Evolutionary conservation across 2,888 invertebrate species (phyloP).

Genomic region (Tillus elongatus): DNA sequence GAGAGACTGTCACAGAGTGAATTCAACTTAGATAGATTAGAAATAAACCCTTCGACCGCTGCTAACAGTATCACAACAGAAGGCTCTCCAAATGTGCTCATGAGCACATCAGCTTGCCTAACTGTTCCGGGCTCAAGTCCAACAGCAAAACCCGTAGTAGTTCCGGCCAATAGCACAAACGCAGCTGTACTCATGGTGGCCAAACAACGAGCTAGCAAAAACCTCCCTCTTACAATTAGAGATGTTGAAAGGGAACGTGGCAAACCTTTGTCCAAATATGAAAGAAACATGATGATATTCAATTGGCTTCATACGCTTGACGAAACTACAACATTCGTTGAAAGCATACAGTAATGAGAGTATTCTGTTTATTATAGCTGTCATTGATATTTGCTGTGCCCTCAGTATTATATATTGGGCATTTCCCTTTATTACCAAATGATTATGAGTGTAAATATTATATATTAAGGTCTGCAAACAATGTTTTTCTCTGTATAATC

Average conservation of each 20-base stretch:
- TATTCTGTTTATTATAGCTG: too few relatives aligned
- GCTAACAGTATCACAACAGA: constrained; percentile 33
- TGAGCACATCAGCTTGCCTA: constrained; percentile 37
- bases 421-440: too few relatives aligned
- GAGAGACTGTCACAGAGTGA: constrained; percentile 78
- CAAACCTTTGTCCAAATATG: constrained; percentile 78
- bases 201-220: constrained; percentile 44
- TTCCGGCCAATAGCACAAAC: constrained; percentile 39
- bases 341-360: constrained; percentile 41
- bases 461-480: too few relatives aligned
- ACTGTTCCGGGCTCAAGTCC: constrained; percentile 40
- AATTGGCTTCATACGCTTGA: constrained; percentile 87
- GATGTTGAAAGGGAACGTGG: constrained; percentile 76
- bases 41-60: constrained; percentile 51
- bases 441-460: too few relatives aligned
- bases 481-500: too few relatives aligned
- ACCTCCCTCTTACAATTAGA: constrained; percentile 59
- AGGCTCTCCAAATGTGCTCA: constrained; percentile 23
- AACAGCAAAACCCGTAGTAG: constrained; percentile 27
- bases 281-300: constrained; percentile 92
- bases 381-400: too few relatives aligned
- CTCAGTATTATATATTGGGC: too few relatives aligned
- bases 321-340: constrained; percentile 52
- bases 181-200: constrained; percentile 39
- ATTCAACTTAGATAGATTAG: constrained; percentile 67